These are phyloP conservation scores for Drosophila nigritarsus DNA, from an alignment of 2,888 invertebrate genomes.

Conservation along the genomic window DNA sequence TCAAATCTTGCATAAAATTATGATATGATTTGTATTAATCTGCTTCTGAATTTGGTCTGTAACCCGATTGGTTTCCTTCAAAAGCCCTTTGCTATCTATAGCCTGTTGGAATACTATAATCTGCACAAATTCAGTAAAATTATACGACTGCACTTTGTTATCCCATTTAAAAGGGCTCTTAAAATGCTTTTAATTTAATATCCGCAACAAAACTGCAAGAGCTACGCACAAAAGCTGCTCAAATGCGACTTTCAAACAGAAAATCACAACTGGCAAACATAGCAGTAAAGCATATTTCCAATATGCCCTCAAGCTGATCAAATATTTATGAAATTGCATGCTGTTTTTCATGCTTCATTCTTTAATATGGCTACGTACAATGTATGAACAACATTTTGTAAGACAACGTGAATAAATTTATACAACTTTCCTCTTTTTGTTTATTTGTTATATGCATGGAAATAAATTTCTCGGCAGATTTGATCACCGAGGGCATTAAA, in stretches of 20 bases:
- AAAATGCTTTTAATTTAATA: conserved; percentile 49
- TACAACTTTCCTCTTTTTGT: not conserved
- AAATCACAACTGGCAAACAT: conserved; percentile 5
- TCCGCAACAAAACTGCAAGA: conserved; percentile 9
- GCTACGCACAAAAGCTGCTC: not conserved
- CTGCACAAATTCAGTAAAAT: conserved; percentile 24
- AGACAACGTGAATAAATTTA: conserved; percentile 1
- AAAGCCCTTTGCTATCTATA: conserved; percentile 7
- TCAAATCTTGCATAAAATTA: not conserved
- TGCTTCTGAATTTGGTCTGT: not conserved
- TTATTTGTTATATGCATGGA: conserved; percentile 47
- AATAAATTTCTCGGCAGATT: conserved; percentile 49
- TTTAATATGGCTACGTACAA: not conserved
- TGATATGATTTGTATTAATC: not conserved
- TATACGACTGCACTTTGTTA: conserved; percentile 29
- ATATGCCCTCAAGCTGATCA: conserved; percentile 63
- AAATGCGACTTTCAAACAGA: not conserved
- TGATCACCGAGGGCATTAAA: conserved; percentile 34
- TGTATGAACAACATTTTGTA: not conserved
- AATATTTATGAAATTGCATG: conserved; percentile 69
- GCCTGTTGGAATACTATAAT: conserved; percentile 22
- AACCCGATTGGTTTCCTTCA: not conserved
- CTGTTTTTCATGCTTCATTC: conserved; percentile 18
- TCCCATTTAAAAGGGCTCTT: conserved; percentile 18
- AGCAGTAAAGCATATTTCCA: conserved; percentile 3